Conservation (phyloP, 2,888 invertebrate genomes). For the Aleiodes testaceus region DNA sequence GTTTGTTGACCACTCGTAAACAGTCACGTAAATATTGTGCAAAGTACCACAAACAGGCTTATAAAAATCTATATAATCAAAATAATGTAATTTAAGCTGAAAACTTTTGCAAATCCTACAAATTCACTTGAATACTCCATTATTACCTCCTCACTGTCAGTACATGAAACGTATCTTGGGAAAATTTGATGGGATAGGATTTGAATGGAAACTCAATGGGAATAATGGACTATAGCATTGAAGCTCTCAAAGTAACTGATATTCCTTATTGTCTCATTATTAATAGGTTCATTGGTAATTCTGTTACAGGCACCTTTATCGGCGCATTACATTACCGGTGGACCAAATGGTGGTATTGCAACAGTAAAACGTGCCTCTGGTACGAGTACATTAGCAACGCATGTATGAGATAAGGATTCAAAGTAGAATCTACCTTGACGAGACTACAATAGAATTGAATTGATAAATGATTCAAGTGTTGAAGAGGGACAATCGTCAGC, state of each 20-base stretch:
- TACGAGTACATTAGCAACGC: conserved; percentile 78
- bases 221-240: neutral
- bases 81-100: too few species aligned
- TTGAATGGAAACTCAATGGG: too few species aligned
- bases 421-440: conserved; percentile 62
- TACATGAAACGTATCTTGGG: too few species aligned
- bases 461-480: conserved; percentile 38
- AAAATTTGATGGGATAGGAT: too few species aligned
- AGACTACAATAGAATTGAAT: conserved; percentile 43
- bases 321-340: conserved; percentile 71
- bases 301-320: conserved; percentile 66
- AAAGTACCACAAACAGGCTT: too few species aligned
- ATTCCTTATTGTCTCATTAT: neutral
- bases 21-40: too few species aligned
- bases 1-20: too few species aligned
- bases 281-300: neutral
- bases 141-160: too few species aligned
- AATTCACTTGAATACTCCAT: too few species aligned
- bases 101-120: too few species aligned
- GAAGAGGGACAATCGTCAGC: conserved; percentile 32
- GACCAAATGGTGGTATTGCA: conserved; percentile 76
- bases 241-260: neutral
- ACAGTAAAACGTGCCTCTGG: conserved; percentile 76
- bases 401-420: conserved; percentile 76
- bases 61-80: too few species aligned